Evolutionary conservation across 2,797 vertebrate genomes (phyloP).

Genomic region (Spinus pinus): DNA sequence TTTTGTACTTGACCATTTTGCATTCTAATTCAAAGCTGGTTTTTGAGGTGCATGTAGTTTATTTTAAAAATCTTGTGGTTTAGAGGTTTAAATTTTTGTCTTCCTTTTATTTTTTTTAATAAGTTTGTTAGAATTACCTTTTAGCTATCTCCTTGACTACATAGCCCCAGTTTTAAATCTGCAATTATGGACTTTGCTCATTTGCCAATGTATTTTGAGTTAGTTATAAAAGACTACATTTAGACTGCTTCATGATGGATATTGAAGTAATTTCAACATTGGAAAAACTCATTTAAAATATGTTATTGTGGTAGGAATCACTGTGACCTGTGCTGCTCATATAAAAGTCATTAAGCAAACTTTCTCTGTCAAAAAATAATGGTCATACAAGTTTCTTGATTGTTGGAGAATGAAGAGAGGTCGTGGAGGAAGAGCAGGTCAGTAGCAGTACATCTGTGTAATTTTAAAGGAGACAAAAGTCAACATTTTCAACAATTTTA

Average conservation of each 20-base stretch:
- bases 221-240: background rate
- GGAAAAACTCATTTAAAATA: background rate
- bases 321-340: background rate
- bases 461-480: background rate
- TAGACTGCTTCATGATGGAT: background rate
- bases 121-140: background rate
- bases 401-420: background rate
- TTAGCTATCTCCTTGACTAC: background rate
- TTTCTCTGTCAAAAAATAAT: background rate
- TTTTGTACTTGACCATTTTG: background rate
- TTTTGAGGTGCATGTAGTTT: background rate
- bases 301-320: background rate
- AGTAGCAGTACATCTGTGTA: background rate
- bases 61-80: background rate
- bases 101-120: background rate
- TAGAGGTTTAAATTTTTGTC: background rate
- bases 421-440: background rate
- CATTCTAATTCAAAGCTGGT: background rate
- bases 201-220: background rate
- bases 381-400: background rate
- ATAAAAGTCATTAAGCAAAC: background rate
- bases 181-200: background rate
- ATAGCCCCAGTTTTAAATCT: background rate
- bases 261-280: background rate
- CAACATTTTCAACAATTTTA: background rate